Base-by-base conservation (phyloP, 2,113 vertebrate species). In the Vidua macroura region DNA sequence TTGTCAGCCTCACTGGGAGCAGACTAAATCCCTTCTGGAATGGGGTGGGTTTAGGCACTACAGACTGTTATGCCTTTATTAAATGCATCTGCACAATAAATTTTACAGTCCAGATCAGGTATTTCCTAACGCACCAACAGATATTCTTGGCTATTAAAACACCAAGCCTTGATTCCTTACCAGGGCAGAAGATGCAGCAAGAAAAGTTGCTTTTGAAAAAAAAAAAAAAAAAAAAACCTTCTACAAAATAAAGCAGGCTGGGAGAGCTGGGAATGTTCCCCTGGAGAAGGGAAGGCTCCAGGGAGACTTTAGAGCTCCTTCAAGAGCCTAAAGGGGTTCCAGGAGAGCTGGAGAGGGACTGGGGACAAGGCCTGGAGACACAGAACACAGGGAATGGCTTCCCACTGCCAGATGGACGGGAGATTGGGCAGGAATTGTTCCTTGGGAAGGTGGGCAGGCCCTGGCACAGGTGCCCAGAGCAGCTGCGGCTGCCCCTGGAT, bases 361-460 rank as follows among this genome's bases (percentile, higher is more conserved):
- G 3, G 41, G 41, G n/a, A 46, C 39, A 68, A 53, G 52, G 53
- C 0, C 0, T 10, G 35, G 3, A 81, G 52, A 9, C 28, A 24
- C 62, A 82, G 39, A 5, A 82, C 11, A 4, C 8, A 15, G 52
- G 78, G 39, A 76, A 76, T n/a, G 78, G 20, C 44, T 59, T 59
- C 9, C 43, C 69, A 46, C 1, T 52, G 51, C 13, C 58, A 31
- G 15, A 0, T 11, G 3, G 60, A 7, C 46, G 53, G 62, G 39
- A 48, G 1, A 0, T 2, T 18, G 48, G n/a, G 8, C 3, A 46
- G 52, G 23, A 60, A 60, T 75, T 75, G 1, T 1, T 73, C 7
- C 6, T 37, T 52, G 22, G 0, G 3, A n/a, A 28, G 48, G 19
- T 23, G 55, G 3, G 2, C 35, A 78, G n/a, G 20, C 7, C 11